Evolutionary conservation across 2,797 vertebrate genomes (phyloP), one percentile per base, ranked within the genome.

Genomic region (Tenualosa thibaudeaui): DNA sequence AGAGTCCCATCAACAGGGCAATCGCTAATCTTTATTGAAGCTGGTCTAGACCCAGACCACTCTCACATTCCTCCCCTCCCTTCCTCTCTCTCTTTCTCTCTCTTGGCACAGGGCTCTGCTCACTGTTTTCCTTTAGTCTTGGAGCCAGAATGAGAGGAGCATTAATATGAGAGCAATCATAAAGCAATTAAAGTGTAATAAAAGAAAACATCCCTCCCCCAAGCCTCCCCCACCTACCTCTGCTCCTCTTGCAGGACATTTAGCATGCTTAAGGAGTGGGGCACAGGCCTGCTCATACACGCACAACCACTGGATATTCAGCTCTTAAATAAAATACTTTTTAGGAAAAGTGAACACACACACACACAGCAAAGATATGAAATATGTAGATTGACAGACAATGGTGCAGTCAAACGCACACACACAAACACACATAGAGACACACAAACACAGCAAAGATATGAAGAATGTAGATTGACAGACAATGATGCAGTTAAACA

Each of bases 21-120:
- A 85, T 89, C 85, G 46, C 86, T 87, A 88, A 89, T 88, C 88
- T 89, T 88, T 89, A 87, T 86, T 89, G 86, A 89, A 89, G 84
- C 85, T 81, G 54, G 81, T 82, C 83, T 88, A 60, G 87, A 90
- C 85, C 86, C 83, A 86, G 81, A 88, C 56, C 83, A 85, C 87
- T 88, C 84, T 85, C 85, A 84, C 84, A 89, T 91, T 91, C 87
- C 81, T 85, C 78, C 78, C 53, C 81, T 85, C 53, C 75, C 43
- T 49, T 62, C 75, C 24, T 87, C 68, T 81, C 49, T 46, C 50
- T 4, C 83, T 81, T 9, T 50, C 50, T 51, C 82, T 58, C 49
- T 53, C 58, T 75, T 81, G 13, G 43, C 37, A 81, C 53, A 19
- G 31, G 8, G 81, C 22, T 31, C 60, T 15, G 49, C 46, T 46